These are phyloP conservation scores for Sisyra nigra DNA, from an alignment of 2,888 invertebrate genomes.

Conservation along the genomic window DNA sequence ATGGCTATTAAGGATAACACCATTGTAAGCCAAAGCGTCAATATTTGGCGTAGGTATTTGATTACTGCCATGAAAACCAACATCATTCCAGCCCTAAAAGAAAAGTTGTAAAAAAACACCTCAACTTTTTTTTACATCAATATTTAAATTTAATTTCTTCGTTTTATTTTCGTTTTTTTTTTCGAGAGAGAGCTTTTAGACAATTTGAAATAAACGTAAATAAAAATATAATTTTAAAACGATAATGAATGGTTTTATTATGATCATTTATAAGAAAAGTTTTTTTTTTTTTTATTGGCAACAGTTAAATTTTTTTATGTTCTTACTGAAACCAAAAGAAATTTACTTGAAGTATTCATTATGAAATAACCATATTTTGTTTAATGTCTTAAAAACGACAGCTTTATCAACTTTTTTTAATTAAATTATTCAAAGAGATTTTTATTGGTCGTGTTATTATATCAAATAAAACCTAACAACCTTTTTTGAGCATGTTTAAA, in stretches of 20 bases:
- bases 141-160: conserved; percentile 2
- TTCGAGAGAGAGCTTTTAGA: background rate
- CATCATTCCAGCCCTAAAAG: conserved; percentile 81
- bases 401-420: no score
- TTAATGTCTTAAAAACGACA: no score
- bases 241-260: background rate
- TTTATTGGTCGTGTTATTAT: no score
- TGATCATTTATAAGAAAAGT: no score
- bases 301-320: no score
- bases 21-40: conserved; percentile 70
- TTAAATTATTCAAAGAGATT: no score
- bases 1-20: conserved; percentile 70
- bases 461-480: no score
- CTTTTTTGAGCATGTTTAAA: no score
- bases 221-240: background rate
- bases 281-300: no score
- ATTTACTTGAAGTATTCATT: no score
- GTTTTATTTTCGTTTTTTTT: background rate
- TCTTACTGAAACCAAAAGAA: no score
- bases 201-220: background rate
- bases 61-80: conserved; percentile 75
- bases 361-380: no score
- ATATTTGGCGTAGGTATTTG: conserved; percentile 85
- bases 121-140: background rate
- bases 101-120: background rate